phyloP scores from a whole-genome alignment of 2,797 vertebrate genomes.

The Channa striata region DNA sequence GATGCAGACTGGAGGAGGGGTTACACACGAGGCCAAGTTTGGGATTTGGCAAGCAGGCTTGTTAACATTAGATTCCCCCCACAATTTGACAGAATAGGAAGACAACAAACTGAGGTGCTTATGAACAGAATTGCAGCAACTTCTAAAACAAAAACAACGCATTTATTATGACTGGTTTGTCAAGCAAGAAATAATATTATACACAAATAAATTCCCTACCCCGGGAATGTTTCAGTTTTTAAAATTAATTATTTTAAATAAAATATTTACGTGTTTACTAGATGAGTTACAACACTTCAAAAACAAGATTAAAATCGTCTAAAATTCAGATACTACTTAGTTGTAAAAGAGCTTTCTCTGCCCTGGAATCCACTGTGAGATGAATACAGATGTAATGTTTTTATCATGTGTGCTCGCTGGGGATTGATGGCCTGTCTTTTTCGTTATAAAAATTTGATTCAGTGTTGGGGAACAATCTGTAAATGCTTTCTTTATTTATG shows the following conservation, averaged over 20 bases:
- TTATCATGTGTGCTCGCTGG: constrained; percentile 8
- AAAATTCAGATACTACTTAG: neutral
- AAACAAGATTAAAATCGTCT: constrained; percentile 36
- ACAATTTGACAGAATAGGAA: neutral
- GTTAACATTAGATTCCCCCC: neutral
- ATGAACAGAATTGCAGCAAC: neutral
- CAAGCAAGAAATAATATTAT: neutral
- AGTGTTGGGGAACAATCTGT: too few relatives aligned
- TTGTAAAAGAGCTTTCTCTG: constrained; percentile 4
- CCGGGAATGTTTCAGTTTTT: constrained; percentile 1
- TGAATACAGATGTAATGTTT: constrained; percentile 36
- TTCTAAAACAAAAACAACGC: neutral
- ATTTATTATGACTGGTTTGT: too few relatives aligned
- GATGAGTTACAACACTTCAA: constrained; percentile 6
- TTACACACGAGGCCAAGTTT: constrained; percentile 10
- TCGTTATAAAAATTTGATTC: constrained; percentile 34
- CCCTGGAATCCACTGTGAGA: constrained; percentile 8
- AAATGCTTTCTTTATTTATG: constrained; percentile 17
- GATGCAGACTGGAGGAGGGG: constrained; percentile 13
- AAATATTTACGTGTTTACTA: constrained; percentile 11
- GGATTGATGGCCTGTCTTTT: constrained; percentile 14
- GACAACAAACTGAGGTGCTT: neutral
- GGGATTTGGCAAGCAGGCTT: constrained; percentile 12
- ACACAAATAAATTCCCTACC: neutral
- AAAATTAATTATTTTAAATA: neutral